Conservation (phyloP, 2,113 vertebrate genomes). For the Zapus hudsonius region DNA sequence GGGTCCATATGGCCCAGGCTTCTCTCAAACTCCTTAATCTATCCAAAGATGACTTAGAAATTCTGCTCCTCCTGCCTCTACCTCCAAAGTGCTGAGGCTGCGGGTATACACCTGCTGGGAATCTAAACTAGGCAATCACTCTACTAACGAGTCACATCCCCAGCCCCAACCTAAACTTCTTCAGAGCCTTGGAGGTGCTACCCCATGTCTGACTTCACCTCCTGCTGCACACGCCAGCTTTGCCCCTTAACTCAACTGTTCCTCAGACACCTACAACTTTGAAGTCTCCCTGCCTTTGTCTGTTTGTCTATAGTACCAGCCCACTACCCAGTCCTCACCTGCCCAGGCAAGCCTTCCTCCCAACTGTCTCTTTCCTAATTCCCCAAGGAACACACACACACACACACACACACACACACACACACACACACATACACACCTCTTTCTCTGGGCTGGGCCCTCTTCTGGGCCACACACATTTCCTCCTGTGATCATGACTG, state of each 20-base stretch:
- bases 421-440: accelerated
- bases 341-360: neutral
- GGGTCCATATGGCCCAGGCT: too few species aligned
- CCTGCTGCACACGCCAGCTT: neutral
- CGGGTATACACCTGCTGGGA: too few species aligned
- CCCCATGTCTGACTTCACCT: neutral
- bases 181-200: neutral
- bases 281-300: neutral
- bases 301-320: neutral
- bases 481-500: neutral
- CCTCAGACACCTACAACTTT: neutral
- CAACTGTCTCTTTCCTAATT: neutral
- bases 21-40: too few species aligned
- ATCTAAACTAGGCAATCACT: too few species aligned
- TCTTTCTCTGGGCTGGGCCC: neutral
- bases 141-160: too few species aligned
- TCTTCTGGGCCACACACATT: neutral
- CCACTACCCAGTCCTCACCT: neutral
- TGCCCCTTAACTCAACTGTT: neutral
- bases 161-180: neutral
- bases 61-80: too few species aligned
- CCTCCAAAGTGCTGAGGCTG: too few species aligned
- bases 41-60: too few species aligned
- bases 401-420: accelerated
- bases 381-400: neutral